A percentile compares a stretch with the other conserved stretches of the same genome.
Conservation (phyloP, 2,797 vertebrate species). For the Chlorospingus semifuscus region DNA sequence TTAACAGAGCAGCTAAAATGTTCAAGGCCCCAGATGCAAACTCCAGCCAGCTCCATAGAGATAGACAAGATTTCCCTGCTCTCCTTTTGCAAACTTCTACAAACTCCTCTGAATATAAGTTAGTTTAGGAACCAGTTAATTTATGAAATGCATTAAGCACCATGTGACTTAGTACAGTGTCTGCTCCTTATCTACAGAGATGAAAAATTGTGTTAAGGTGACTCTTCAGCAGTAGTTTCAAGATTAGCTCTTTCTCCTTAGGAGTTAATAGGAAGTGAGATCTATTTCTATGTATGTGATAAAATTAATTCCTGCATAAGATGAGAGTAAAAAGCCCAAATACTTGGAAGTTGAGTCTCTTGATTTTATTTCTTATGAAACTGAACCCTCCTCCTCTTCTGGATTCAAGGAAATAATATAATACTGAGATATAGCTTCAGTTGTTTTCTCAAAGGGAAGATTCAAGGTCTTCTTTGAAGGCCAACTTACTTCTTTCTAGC, state of each 20-base stretch:
- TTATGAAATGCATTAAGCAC: neutral
- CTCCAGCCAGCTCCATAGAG: neutral
- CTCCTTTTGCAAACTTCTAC: neutral
- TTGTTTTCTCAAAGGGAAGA: slow-evolving; percentile 36
- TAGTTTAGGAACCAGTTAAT: neutral
- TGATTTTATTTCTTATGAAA: slow-evolving; percentile 24
- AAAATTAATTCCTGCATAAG: slow-evolving; percentile 25
- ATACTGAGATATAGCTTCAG: neutral
- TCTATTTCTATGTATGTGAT: neutral
- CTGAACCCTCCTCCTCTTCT: neutral
- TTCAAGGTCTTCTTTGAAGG: neutral
- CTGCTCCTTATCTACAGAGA: neutral
- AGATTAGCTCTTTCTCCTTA: neutral
- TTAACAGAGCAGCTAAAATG: neutral
- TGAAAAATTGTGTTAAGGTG: neutral
- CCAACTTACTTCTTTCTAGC: neutral
- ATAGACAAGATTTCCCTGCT: neutral
- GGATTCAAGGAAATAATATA: neutral
- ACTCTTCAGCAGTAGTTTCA: neutral
- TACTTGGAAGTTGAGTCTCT: neutral
- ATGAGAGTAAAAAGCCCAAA: slow-evolving; percentile 4
- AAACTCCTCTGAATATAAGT: neutral
- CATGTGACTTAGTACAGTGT: neutral
- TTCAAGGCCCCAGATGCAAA: neutral
- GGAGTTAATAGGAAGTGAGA: slow-evolving; percentile 14